Base-by-base conservation (phyloP, 2,888 invertebrate species). In the Ptycholaimellus sp. region DNA sequence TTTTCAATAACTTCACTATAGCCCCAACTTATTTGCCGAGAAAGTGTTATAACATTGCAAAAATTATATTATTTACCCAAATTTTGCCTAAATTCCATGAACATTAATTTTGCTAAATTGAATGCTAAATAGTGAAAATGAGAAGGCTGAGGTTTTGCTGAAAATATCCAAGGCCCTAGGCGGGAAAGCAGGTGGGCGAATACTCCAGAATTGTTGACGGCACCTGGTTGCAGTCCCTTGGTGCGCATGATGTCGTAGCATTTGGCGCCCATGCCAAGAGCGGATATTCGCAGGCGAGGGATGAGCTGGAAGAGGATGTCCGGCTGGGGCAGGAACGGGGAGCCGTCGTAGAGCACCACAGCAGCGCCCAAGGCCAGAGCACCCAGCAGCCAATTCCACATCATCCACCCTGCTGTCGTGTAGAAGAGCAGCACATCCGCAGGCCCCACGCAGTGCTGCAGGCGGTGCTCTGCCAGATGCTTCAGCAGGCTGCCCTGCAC, bases 341-440 rank as follows among this genome's bases (percentile, higher is more conserved):
- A 66, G 18, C 69, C 69, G 47, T 69, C 68, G 48, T 67, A 69
- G 4, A 68, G 52, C 9, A 68, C 65, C 17, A 69, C 56, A 16
- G 47, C 44, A 20, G 46, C 46, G n/a, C 67, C 63, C 2, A 60
- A 53, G 27, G 62, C 60, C 38, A 66, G 50, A 4, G 59, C 56
- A 2, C 61, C 56, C 21, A 67, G 61, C 37, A 62, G 49, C 68
- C 68, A 69, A 49, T 70, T 68, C 66, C 68, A 69, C 67, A 68
- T 69, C 68, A 69, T 69, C 69, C 69, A 69, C 16, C 68, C 69
- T 22, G 64, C 65, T 4, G 67, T 68, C 14, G 68, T 68, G 51
- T 66, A 69, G 52, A 67, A 69, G 36, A 69, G 53, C 45, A 69
- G 58, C 19, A 62, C 54, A 50, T 69, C 69, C 25, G 57, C 51